phyloP scores from a whole-genome alignment of 2,113 vertebrate species.

The Phainopepla nitens region DNA sequence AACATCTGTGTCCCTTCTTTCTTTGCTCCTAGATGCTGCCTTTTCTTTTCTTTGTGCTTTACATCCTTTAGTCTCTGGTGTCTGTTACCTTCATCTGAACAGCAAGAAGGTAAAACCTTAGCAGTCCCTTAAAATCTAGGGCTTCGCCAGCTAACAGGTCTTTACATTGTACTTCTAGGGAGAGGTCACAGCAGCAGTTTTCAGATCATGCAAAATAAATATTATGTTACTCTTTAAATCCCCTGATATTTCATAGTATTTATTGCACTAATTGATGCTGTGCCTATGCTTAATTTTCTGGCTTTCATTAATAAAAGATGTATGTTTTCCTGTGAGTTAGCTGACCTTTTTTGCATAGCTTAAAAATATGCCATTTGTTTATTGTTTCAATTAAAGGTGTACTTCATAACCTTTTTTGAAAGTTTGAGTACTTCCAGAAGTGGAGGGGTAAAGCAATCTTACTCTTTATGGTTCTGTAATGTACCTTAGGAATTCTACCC shows the following conservation, averaged over 20 bases:
- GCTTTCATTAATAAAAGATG: not conserved
- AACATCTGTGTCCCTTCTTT: slow-evolving; percentile 60
- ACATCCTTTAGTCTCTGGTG: slow-evolving; percentile 68
- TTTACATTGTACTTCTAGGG: not conserved
- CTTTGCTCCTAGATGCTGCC: slow-evolving; percentile 72
- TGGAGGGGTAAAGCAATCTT: not conserved
- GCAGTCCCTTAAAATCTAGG: not conserved
- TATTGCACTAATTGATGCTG: not conserved
- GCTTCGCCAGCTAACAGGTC: not conserved
- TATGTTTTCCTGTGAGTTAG: not conserved
- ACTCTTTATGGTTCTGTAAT: not conserved
- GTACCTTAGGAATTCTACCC: not conserved
- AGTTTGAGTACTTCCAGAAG: not conserved
- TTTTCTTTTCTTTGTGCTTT: slow-evolving; percentile 73
- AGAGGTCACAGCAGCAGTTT: not conserved
- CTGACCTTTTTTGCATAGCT: not conserved
- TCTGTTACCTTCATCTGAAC: slow-evolving; percentile 61
- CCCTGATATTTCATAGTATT: not conserved
- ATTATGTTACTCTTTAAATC: not conserved
- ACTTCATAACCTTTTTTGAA: not conserved
- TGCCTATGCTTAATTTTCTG: not conserved
- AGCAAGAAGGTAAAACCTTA: slow-evolving; percentile 71
- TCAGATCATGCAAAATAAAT: not conserved
- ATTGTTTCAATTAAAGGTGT: not conserved
- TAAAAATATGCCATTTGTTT: not conserved